Conservation (phyloP, 2,113 vertebrate genomes). For the Columbina picui region DNA sequence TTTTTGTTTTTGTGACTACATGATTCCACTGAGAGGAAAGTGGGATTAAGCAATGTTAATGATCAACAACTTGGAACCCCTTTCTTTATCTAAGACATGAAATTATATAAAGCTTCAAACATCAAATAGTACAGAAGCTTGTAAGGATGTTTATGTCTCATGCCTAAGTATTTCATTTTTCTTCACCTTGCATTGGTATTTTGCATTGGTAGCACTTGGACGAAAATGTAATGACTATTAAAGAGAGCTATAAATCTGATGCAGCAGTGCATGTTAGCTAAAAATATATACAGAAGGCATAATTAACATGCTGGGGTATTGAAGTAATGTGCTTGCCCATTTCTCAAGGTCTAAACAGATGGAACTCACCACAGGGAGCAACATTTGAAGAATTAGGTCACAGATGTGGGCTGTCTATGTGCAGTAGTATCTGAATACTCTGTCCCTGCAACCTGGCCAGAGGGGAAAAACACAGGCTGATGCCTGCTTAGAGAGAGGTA, state of each 20-base stretch:
- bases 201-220: neutral
- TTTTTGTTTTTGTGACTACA: neutral
- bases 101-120: neutral
- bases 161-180: neutral
- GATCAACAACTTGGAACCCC: neutral
- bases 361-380: neutral
- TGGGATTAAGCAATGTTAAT: neutral
- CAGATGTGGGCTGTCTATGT: neutral
- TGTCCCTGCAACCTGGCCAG: neutral
- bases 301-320: neutral
- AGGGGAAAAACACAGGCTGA: neutral
- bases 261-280: neutral
- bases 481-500: neutral
- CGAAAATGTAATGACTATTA: neutral
- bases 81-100: neutral
- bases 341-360: neutral
- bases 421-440: neutral
- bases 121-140: neutral
- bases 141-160: neutral
- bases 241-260: neutral
- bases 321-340: neutral
- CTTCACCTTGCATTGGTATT: neutral
- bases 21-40: neutral
- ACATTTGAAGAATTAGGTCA: neutral
- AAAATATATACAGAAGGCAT: neutral